Evolutionary conservation across 1,140 invertebrate genomes (phyloP), one percentile per base, ranked within the genome.

Genomic region (Drosophila lini): DNA sequence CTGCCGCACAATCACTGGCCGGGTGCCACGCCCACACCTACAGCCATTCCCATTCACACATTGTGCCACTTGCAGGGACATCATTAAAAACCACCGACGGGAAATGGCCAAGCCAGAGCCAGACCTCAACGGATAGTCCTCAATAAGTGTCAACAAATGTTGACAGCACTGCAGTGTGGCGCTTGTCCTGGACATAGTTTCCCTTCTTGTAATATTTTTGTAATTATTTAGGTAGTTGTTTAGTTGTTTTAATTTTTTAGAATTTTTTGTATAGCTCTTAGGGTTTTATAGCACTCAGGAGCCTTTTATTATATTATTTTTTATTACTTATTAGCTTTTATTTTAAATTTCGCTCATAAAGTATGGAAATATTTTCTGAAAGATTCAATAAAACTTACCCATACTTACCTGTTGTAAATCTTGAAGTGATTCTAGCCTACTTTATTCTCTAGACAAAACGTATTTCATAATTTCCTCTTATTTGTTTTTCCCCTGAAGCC

Each of bases 111-210:
- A 78, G 64, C 67, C 60, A 58, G 65, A 79, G 77, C 44, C 70
- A 68, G 44, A 64, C 62, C 56, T 70, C 22, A 55, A 48, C 78
- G 65, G 71, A 70, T 81, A 75, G 53, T 53, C 65, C 85, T 82
- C 83, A 88, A 86, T 84, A 86, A 84, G 67, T 81, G 78, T 78
- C 74, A 81, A 78, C 83, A 69, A 75, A 76, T 57, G 71, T 71
- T 67, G 50, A 64, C 74, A 76, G 36, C 61, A 41, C n/a, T 32
- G 38, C 60, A 64, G 40, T 42, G 50, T n/a, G 42, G 5, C 5
- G 10, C 9, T 47, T 15, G 45, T 47, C 45, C 22, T 25, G 44
- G 22, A 13, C 28, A 50, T 13, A 13, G 5, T 34, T 16, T 52
- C n/a, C 19, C 31, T 13, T 2, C 16, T 52, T 13, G 48, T 34